Base-by-base conservation (phyloP, 2,888 invertebrate genomes). In the Lydus trimaculatus region DNA sequence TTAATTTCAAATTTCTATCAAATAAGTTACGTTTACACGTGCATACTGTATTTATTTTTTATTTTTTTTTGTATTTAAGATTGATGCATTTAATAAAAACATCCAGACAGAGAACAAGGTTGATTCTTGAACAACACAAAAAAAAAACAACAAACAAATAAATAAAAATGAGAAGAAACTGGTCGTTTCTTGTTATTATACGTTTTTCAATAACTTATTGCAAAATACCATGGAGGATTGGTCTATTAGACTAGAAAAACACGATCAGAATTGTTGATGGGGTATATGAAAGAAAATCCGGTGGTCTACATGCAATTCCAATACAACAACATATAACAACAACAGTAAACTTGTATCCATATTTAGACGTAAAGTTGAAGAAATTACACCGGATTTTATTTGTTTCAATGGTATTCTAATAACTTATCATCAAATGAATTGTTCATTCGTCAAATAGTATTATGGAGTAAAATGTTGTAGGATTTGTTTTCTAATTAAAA, bases 301-400 rank as follows among this genome's bases (percentile, higher is more conserved):
- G 52, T 52, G 52, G 23, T 52, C 52, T 52, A 52, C 23, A 52
- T 20, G 52, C 23, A 9, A 11, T 52, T 23, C 23, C 23, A 52
- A 23, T 52, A 52, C 2, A 20, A 48, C 48, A 20, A 48, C 52
- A 52, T n/a, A 48, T 17, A 48, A 48, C 39, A n/a, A 48, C 20
- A 48, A 48, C 43, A 48, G 43, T 48, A 48, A 48, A 33, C 66
- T 48, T 28, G 58, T 64, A 39, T 64, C 70, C 67, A 67, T 70
- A 70, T 70, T 70, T 70, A 70, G 66, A 43, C 62, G 61, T 60
- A 67, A 52, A 52, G 6, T 23, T 31, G 36, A 56, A 60, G 58
- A 63, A 66, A 69, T 66, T 59, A 56, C 69, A 66, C 36, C 58
- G 62, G 70, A 67, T 70, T 70, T 67, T 67, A 67, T 67, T 64